Evolutionary conservation across 2,888 invertebrate genomes (phyloP), one percentile per base, ranked within the genome.

Genomic region (Tigriopus californicus): DNA sequence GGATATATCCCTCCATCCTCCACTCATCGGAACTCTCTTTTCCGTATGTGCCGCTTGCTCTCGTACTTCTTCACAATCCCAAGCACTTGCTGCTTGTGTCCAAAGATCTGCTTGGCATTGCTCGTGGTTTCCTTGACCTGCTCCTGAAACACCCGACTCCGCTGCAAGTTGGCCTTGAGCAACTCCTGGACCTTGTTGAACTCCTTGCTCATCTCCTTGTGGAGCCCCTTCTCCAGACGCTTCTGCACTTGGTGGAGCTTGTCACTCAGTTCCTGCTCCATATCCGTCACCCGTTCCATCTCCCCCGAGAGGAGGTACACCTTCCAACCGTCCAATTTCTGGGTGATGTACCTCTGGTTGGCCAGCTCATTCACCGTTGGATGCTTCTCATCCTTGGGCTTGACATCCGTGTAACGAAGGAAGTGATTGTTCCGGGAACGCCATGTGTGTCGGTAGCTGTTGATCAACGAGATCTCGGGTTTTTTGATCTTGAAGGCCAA

Each of bases 301-400:
- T 47, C 24, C 12, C 48, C 25, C 8, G 49, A 40, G 15, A 58
- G 33, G 20, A 49, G 48, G 18, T 48, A 58, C 5, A 58, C 33
- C 40, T 58, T 58, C 58, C 58, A 58, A n/a, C 58, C 58, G 15
- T 58, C 49, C 25, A 58, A 49, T 48, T 58, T 47, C 40, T 48
- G 48, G 12, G 24, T 41, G 3, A 58, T 44, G 22, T 58, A 49
- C 40, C 40, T 58, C 18, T 58, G 58, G 11, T 49, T 58, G 47
- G 58, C 58, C 15, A 58, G 18, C 33, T 58, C 58, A 24, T 58
- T 58, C 11, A 58, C 58, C n/a, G 58, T 58, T 18, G 58, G 58
- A 11, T 40, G 18, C n/a, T 18, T 22, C 48, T 58, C 58, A 15
- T 58, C 58, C 18, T 41, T 24, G n/a, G 47, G 48, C 22, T 41